Percentiles rank a stretch among this genome's conserved stretches.
phyloP scores from a whole-genome alignment of 64 coral and sea anemone genomes.

The Platygyra sinensis region DNA sequence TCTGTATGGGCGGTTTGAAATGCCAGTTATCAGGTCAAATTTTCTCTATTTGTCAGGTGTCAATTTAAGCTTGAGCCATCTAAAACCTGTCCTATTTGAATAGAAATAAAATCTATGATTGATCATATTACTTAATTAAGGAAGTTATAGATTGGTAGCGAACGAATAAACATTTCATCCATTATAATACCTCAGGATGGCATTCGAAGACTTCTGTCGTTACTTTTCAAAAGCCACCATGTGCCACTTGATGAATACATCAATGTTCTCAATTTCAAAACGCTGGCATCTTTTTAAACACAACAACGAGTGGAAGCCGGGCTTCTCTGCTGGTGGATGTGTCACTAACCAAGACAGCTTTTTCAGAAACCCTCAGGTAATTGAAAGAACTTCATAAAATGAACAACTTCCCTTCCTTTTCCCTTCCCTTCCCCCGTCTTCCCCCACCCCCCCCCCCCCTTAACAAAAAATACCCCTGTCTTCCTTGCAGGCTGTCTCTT shows the following conservation, averaged over 20 bases:
- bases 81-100: too few species aligned
- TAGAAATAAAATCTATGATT: too few species aligned
- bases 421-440: background rate
- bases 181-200: conserved; percentile 56
- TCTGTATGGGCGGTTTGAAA: too few species aligned
- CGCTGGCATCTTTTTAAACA: conserved; percentile 66
- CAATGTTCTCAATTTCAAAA: conserved; percentile 62
- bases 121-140: too few species aligned
- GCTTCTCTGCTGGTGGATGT: conserved; percentile 71
- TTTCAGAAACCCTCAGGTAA: conserved; percentile 82
- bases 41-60: too few species aligned
- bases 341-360: conserved; percentile 74
- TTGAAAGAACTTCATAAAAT: background rate
- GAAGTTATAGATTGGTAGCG: background rate
- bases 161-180: background rate
- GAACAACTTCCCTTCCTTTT: too few species aligned
- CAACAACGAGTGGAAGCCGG: conserved; percentile 64
- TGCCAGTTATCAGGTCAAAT: too few species aligned
- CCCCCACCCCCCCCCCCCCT: background rate
- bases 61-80: too few species aligned
- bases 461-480: too few species aligned
- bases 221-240: conserved; percentile 81
- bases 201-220: conserved; percentile 78
- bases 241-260: conserved; percentile 82
- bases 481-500: too few species aligned